A percentile compares a stretch with the other conserved stretches of the same genome.
Conservation (phyloP, 2,888 invertebrate species). For the Ametastegia equiseti region DNA sequence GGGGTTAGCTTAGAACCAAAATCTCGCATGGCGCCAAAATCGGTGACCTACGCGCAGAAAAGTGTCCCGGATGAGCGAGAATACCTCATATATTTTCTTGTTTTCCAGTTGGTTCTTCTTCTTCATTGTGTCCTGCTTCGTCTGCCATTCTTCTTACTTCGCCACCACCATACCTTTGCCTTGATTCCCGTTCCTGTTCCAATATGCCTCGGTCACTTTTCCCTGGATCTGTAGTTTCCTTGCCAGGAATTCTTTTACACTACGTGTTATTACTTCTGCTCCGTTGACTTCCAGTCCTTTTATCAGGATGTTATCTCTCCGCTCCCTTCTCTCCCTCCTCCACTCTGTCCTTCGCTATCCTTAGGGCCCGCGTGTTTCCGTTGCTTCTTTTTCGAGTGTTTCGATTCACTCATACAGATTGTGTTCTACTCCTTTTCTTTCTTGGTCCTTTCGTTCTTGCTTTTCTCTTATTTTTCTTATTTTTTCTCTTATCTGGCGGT, state of each 20-base stretch:
- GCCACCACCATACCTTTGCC: not conserved
- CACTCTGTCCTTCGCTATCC: not conserved
- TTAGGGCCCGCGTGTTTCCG: not conserved
- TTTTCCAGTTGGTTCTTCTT: slow-evolving; percentile 30
- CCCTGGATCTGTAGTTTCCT: not conserved
- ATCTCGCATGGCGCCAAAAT: no score
- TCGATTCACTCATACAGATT: not conserved
- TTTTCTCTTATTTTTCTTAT: not conserved
- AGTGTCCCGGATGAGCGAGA: no score
- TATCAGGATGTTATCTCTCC: not conserved
- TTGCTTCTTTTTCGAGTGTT: not conserved
- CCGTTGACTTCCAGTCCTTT: not conserved
- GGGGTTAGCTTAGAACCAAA: no score
- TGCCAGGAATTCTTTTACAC: not conserved
- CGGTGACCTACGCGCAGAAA: no score
- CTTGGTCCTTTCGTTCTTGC: not conserved
- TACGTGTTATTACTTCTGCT: not conserved
- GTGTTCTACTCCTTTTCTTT: not conserved
- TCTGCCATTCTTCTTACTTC: slow-evolving; percentile 6
- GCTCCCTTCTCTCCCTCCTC: not conserved
- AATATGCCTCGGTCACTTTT: not conserved
- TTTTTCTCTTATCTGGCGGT: not conserved
- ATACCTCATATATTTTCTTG: slow-evolving; percentile 38
- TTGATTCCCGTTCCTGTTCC: not conserved
- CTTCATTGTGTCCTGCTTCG: slow-evolving; percentile 34